Conservation (phyloP, 2,797 vertebrate genomes). For the Rhinella marina region DNA sequence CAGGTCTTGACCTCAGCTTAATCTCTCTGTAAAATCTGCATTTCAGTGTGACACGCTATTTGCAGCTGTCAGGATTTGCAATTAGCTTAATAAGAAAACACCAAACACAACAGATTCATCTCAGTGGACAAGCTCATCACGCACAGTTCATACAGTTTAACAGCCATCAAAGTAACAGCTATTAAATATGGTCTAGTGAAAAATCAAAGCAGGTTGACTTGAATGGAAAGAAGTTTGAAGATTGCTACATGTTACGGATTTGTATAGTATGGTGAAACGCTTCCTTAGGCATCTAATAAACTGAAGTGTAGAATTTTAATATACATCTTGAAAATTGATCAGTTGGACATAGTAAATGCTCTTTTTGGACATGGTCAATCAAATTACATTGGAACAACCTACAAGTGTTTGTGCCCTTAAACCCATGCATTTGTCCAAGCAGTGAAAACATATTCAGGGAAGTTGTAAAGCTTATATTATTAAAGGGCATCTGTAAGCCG, state of each 20-base stretch:
- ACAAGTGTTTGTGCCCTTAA: not conserved
- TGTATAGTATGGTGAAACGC: not conserved
- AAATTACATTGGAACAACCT: not conserved
- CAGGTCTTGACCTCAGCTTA: constrained; percentile 46
- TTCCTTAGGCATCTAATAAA: not conserved
- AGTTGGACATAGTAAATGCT: not conserved
- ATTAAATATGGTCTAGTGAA: constrained; percentile 22
- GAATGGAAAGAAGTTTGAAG: not conserved
- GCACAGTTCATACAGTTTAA: constrained; percentile 37
- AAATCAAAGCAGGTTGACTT: not conserved
- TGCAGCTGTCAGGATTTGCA: constrained; percentile 48
- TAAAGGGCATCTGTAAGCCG: not conserved
- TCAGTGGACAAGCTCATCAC: constrained; percentile 31
- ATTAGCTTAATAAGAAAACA: constrained; percentile 60
- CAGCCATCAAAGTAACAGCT: constrained; percentile 46
- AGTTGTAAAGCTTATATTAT: not conserved
- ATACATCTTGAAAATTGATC: not conserved
- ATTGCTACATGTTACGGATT: not conserved
- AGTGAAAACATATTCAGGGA: not conserved
- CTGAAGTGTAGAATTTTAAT: not conserved
- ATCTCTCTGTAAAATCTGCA: constrained; percentile 58
- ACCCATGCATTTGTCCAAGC: not conserved
- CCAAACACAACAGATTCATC: constrained; percentile 54
- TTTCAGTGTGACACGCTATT: constrained; percentile 41
- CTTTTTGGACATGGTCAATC: not conserved